Conservation (phyloP, 2,797 vertebrate genomes). For the Zalophus californianus region DNA sequence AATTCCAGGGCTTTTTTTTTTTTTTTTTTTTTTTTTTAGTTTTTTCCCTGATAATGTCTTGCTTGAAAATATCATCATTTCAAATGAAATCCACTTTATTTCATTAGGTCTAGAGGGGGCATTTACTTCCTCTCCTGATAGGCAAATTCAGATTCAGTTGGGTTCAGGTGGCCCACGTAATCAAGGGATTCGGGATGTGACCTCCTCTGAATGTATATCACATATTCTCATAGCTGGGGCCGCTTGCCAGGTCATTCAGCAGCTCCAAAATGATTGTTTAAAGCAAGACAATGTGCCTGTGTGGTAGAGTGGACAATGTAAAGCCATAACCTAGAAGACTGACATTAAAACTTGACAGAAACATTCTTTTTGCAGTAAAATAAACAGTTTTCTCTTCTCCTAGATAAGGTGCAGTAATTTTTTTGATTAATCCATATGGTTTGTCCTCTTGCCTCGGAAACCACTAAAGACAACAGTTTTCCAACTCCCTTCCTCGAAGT, state of each 20-base stretch:
- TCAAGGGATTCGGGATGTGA: neutral
- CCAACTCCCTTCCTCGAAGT: conserved; percentile 86
- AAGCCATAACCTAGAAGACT: conserved; percentile 74
- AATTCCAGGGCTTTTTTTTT: neutral
- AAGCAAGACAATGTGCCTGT: conserved; percentile 65
- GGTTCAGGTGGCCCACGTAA: neutral
- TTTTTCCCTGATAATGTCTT: neutral
- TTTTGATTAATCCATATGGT: conserved; percentile 86
- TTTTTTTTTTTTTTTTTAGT: neutral
- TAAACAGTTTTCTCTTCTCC: conserved; percentile 84
- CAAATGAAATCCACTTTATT: conserved; percentile 23
- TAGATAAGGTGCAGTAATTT: conserved; percentile 84
- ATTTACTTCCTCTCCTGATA: neutral
- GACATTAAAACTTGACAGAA: conserved; percentile 83
- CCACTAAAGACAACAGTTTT: conserved; percentile 84
- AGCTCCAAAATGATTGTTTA: conserved; percentile 62
- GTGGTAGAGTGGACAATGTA: conserved; percentile 54
- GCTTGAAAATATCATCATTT: neutral
- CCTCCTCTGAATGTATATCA: neutral
- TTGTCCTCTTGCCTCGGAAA: conserved; percentile 85
- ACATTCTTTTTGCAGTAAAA: conserved; percentile 85
- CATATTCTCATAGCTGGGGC: neutral
- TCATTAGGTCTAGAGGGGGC: neutral
- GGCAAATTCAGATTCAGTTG: neutral
- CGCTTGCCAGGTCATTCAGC: neutral